Evolutionary conservation across 2,888 invertebrate genomes (phyloP).

Genomic region (Oscheius sp.): DNA sequence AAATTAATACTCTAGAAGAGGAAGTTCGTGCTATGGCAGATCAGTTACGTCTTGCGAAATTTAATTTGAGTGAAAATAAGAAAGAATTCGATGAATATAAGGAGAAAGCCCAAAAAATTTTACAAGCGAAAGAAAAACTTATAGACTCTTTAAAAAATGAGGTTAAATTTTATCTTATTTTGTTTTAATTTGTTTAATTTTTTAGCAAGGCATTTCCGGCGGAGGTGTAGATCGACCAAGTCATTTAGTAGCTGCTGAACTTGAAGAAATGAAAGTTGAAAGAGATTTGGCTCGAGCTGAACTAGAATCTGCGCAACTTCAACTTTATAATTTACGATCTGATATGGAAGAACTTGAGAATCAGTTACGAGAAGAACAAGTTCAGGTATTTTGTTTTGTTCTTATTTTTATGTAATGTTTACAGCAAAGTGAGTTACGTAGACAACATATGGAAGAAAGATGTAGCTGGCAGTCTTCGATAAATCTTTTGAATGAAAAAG

Average conservation of each 20-base stretch:
- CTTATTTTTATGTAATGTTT: background rate
- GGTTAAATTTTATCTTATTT: conserved; percentile 26
- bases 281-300: conserved; percentile 76
- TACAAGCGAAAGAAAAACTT: conserved; percentile 81
- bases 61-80: conserved; percentile 71
- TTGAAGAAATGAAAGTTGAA: conserved; percentile 75
- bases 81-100: conserved; percentile 81
- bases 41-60: conserved; percentile 68
- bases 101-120: conserved; percentile 81
- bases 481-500: conserved; percentile 48
- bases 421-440: conserved; percentile 31
- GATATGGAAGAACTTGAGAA: conserved; percentile 72
- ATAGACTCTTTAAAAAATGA: conserved; percentile 76
- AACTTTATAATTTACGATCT: conserved; percentile 63
- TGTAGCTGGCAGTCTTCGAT: conserved; percentile 45
- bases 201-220: conserved; percentile 42
- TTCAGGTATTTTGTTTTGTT: background rate
- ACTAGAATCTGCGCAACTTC: conserved; percentile 73
- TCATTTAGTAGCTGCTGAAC: conserved; percentile 72
- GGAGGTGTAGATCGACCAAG: conserved; percentile 41
- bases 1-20: conserved; percentile 46
- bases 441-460: conserved; percentile 40
- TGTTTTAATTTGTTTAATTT: background rate
- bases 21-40: conserved; percentile 54
- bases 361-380: conserved; percentile 37